These are phyloP conservation scores for Pyrrhura leucotis DNA, from an alignment of 2,797 vertebrate genomes.

Conservation along the genomic window DNA sequence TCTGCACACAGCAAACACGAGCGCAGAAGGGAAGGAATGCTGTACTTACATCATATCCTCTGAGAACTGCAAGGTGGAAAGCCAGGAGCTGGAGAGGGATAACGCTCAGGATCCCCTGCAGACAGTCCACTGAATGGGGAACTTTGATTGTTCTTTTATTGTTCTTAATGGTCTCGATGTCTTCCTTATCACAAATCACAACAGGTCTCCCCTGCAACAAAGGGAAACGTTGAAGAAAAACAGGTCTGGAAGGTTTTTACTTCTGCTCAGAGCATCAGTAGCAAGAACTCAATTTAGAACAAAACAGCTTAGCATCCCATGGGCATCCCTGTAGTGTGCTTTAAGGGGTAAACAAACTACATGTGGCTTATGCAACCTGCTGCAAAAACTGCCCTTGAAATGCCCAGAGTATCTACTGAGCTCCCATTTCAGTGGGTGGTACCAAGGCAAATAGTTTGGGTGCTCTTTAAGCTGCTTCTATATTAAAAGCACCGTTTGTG, in stretches of 20 bases:
- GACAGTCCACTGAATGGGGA: slow-evolving; percentile 95
- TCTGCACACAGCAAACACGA: fast-evolving
- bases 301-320: background rate
- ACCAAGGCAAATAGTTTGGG: fast-evolving
- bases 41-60: slow-evolving; percentile 92
- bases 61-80: slow-evolving; percentile 95
- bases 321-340: fast-evolving
- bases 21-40: background rate
- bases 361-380: background rate
- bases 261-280: background rate
- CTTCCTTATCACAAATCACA: slow-evolving; percentile 95
- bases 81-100: slow-evolving; percentile 97
- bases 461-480: background rate
- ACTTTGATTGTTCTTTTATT: slow-evolving; percentile 94
- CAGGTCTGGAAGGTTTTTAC: background rate
- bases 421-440: background rate
- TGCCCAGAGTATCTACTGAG: fast-evolving
- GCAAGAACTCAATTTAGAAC: background rate
- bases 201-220: slow-evolving; percentile 90
- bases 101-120: slow-evolving; percentile 96
- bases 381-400: background rate
- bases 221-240: background rate
- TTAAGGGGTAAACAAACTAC: background rate
- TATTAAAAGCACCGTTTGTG: fast-evolving
- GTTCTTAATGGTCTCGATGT: slow-evolving; percentile 92